Percentiles rank a stretch among this genome's conserved stretches.
Evolutionary conservation across 1,140 invertebrate species (phyloP).

Genomic region (Drosophila tani): DNA sequence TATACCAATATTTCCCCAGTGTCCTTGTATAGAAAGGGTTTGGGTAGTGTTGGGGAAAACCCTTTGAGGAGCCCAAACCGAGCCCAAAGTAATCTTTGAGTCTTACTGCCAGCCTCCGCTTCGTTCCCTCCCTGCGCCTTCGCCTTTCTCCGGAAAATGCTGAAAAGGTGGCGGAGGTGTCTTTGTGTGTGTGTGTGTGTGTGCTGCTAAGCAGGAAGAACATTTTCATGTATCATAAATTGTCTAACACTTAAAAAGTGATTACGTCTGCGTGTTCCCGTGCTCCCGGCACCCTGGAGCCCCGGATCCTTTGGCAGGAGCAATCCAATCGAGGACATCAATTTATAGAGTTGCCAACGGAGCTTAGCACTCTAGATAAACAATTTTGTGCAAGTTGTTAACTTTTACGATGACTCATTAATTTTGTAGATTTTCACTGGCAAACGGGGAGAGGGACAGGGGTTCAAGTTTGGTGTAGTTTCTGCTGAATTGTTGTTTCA

Average conservation of each 20-base stretch:
- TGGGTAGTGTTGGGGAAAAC: constrained; percentile 29
- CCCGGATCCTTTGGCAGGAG: constrained; percentile 26
- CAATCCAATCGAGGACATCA: constrained; percentile 72
- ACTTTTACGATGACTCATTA: constrained; percentile 84
- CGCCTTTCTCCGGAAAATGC: constrained; percentile 15
- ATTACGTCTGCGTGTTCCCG: constrained; percentile 73
- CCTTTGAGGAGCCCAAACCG: constrained; percentile 63
- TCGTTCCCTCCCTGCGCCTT: background rate
- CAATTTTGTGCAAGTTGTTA: constrained; percentile 84
- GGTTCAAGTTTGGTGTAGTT: constrained; percentile 24
- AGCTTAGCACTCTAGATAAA: constrained; percentile 80
- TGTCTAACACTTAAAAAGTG: constrained; percentile 83
- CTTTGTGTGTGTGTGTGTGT: constrained; percentile 32
- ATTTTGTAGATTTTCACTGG: constrained; percentile 70
- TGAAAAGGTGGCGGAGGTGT: constrained; percentile 6
- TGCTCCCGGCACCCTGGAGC: background rate
- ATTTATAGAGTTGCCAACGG: constrained; percentile 61
- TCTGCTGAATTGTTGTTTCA: constrained; percentile 73
- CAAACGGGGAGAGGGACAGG: constrained; percentile 4
- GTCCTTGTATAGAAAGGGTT: background rate
- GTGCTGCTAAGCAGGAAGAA: constrained; percentile 47
- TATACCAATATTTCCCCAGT: background rate
- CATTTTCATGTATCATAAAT: constrained; percentile 84
- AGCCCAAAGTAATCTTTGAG: constrained; percentile 71
- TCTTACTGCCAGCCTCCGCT: constrained; percentile 57